phyloP scores from a whole-genome alignment of 2,797 vertebrate genomes.

The Onychomys arenicola region DNA sequence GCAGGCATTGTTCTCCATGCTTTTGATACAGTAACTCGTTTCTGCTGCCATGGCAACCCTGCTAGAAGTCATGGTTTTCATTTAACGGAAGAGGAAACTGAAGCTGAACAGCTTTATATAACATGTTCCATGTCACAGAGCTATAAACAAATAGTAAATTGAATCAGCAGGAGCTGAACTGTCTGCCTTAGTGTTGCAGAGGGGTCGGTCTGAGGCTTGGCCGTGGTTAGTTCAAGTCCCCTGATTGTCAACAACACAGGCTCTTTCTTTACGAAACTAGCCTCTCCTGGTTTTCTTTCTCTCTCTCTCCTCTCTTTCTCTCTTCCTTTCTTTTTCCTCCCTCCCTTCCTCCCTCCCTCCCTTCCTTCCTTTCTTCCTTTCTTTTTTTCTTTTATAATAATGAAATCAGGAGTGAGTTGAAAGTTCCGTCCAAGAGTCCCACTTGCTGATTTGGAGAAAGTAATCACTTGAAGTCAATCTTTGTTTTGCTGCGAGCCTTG shows the following conservation, averaged over 20 bases:
- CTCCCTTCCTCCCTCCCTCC: no score
- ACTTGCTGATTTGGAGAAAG: slow-evolving; percentile 64
- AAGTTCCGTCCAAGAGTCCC: background rate
- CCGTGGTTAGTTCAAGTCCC: background rate
- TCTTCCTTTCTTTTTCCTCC: no score
- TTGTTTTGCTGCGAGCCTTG: slow-evolving; percentile 51
- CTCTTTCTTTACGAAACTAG: slow-evolving; percentile 46
- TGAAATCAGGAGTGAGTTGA: slow-evolving; percentile 27
- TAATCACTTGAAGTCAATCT: slow-evolving; percentile 61
- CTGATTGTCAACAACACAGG: background rate
- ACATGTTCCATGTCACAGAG: background rate
- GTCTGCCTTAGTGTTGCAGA: background rate
- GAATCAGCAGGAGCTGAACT: background rate
- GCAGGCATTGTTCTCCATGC: background rate
- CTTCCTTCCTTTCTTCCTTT: no score
- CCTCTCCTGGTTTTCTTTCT: background rate
- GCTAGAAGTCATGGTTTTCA: background rate
- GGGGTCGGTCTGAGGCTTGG: background rate
- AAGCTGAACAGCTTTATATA: background rate
- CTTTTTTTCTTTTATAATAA: background rate
- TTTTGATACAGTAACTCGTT: background rate
- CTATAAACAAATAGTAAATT: background rate
- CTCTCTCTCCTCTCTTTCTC: no score
- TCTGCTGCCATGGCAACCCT: background rate
- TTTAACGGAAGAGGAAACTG: slow-evolving; percentile 17